Conservation (phyloP, 2,797 vertebrate genomes). For the Pyrocephalus nanus region DNA sequence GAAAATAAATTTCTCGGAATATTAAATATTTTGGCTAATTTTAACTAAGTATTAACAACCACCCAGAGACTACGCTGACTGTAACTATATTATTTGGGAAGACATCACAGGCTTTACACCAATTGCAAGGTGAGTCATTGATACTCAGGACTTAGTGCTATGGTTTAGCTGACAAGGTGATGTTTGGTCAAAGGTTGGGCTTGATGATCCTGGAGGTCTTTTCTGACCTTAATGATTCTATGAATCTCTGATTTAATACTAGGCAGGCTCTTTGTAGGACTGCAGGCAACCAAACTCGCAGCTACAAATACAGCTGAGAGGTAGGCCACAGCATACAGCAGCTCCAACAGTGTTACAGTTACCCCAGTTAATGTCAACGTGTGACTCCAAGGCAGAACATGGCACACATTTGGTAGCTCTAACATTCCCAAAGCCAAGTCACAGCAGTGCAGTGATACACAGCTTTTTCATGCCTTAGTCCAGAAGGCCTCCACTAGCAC, state of each 20-base stretch:
- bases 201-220: neutral
- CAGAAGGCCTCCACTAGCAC: neutral
- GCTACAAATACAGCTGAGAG: neutral
- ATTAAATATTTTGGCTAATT: constrained; percentile 2
- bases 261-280: neutral
- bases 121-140: neutral
- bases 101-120: neutral
- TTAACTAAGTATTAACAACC: constrained; percentile 17
- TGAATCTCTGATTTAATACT: neutral
- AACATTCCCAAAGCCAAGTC: neutral
- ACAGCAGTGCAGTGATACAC: neutral
- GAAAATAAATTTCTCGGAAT: neutral
- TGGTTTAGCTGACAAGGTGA: neutral
- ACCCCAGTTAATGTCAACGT: neutral
- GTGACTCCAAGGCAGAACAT: neutral
- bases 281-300: neutral
- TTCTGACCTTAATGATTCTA: neutral
- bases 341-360: neutral
- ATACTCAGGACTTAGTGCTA: neutral
- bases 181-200: neutral
- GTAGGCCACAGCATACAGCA: neutral
- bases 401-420: neutral
- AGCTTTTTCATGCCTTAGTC: neutral
- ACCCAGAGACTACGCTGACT: neutral
- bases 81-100: neutral